Base-by-base conservation (phyloP, 2,888 invertebrate genomes). In the Dione juno region DNA sequence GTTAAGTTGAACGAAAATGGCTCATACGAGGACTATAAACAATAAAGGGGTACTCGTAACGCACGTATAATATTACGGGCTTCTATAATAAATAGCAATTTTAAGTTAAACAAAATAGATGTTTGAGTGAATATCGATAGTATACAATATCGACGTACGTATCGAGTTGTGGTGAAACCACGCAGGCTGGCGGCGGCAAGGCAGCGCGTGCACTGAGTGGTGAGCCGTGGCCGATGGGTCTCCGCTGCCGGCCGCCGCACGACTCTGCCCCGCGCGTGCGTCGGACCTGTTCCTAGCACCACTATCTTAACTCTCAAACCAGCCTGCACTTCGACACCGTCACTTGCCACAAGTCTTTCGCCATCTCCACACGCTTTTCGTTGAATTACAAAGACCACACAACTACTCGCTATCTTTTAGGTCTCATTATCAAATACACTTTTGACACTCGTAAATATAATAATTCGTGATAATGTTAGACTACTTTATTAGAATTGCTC, bases 151-250 rank as follows among this genome's bases (percentile, higher is more conserved):
- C 75, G 76, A 75, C 76, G 81, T 74, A 76, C 76, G 81, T 75
- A 79, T 75, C 75, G 75, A 78, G 74, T 50, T 75, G 78, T 78
- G 80, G 77, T 77, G 73, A 82, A 80, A 81, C 79, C 82, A 81
- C 84, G 87, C 89, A 86, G 83, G 86, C 83, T 86, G 83, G 82
- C 88, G 85, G 86, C 88, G 84, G 88, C 88, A 79, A 86, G 87
- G 88, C 90, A 84, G 87, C 90, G 89, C 90, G 89, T 84, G 88
- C 86, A 91, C 92, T 91, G 91, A 90, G 85, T 79, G 78, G 77
- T 77, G 77, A 78, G 81, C 82, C 82, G 83, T 75, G 77, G 77
- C 70, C 77, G 75, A 73, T 74, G 74, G 77, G 77, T 75, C 76
- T 78, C 73, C 78, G 75, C 74, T 75, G 84, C 79, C 79, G 81